Percentiles rank a stretch among this genome's conserved stretches.
phyloP scores from a whole-genome alignment of 2,888 invertebrate genomes.

The Carpatolechia fugitivella region DNA sequence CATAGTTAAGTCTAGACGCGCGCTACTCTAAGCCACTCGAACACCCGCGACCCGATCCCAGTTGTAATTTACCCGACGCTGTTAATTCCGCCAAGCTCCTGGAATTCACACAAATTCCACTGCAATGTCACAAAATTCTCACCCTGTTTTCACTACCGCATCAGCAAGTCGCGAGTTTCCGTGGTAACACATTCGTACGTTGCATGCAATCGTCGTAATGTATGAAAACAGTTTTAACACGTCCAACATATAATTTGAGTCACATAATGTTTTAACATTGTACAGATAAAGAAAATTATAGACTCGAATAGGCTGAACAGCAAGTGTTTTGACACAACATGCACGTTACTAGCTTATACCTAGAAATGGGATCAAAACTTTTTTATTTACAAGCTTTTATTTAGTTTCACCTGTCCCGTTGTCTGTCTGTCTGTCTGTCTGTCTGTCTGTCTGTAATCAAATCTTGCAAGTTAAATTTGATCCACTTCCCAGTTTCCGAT shows the following conservation, averaged over 20 bases:
- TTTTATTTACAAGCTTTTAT: not conserved
- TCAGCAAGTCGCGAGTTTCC: not conserved
- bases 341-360: not conserved
- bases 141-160: not conserved
- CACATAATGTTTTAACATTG: not conserved
- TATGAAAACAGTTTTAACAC: slow-evolving; percentile 1
- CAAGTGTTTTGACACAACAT: slow-evolving; percentile 1
- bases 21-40: slow-evolving; percentile 21
- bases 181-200: not conserved
- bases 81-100: slow-evolving; percentile 45
- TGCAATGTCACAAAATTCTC: slow-evolving; percentile 7
- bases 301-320: not conserved
- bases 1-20: slow-evolving; percentile 12
- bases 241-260: slow-evolving; percentile 4
- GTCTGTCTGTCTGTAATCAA: too few relatives aligned
- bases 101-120: slow-evolving; percentile 37
- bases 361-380: not conserved
- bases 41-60: slow-evolving; percentile 17
- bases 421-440: too few relatives aligned
- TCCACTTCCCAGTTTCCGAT: too few relatives aligned
- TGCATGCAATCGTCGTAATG: slow-evolving; percentile 1
- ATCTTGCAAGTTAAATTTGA: too few relatives aligned
- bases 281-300: slow-evolving; percentile 6
- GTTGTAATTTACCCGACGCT: slow-evolving; percentile 39
- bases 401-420: too few relatives aligned